These are phyloP conservation scores for Acomys russatus DNA, from an alignment of 2,797 vertebrate genomes.

Conservation along the genomic window DNA sequence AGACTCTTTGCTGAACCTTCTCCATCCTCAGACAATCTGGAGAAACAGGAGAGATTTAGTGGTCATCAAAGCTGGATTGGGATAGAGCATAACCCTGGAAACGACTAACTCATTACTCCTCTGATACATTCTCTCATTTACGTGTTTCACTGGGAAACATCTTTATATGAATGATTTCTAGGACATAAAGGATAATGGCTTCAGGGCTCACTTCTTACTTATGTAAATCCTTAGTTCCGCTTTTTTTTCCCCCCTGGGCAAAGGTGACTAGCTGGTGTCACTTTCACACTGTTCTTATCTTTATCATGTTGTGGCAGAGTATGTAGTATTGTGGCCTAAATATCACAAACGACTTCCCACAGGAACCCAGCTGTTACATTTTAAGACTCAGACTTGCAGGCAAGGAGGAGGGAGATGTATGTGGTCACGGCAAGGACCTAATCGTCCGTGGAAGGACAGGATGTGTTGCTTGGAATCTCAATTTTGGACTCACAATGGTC, in stretches of 20 bases:
- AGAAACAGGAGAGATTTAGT: neutral
- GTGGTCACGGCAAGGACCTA: neutral
- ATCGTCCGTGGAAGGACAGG: neutral
- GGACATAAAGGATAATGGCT: neutral
- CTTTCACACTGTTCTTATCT: neutral
- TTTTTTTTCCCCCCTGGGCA: neutral
- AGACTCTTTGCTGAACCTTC: neutral
- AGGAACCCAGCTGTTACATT: conserved; percentile 9
- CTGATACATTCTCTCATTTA: neutral
- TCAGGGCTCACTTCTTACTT: neutral
- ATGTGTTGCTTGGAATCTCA: neutral
- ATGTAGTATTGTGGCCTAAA: conserved; percentile 12
- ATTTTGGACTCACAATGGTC: neutral
- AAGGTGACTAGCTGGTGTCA: neutral
- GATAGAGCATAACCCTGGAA: neutral
- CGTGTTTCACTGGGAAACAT: conserved; percentile 3
- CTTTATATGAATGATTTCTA: neutral
- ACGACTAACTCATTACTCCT: neutral
- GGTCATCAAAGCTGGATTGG: too few relatives aligned
- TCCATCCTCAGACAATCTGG: neutral
- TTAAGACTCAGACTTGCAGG: conserved; percentile 27
- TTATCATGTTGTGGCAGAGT: neutral
- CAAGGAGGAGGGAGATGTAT: neutral
- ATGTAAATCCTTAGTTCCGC: neutral
- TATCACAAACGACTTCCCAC: neutral